Conservation (phyloP, 2,113 vertebrate species). For the Turnix velox region DNA sequence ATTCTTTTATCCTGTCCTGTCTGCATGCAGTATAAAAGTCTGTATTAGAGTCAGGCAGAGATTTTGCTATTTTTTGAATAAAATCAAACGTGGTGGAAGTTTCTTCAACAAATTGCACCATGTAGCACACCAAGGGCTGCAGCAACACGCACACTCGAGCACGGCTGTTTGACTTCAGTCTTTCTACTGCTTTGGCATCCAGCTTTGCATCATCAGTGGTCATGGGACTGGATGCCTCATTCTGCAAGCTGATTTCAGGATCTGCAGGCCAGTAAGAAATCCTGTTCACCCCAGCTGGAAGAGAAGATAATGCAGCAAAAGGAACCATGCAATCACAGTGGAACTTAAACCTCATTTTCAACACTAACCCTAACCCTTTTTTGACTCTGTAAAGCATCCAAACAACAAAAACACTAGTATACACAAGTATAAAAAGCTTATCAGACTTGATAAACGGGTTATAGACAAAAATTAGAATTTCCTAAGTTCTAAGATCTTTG, state of each 20-base stretch:
- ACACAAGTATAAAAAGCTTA: neutral
- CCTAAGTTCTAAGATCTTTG: neutral
- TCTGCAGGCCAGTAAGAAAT: constrained; percentile 96
- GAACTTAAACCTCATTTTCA: neutral
- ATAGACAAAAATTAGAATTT: neutral
- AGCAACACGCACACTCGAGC: constrained; percentile 86
- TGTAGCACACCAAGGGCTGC: constrained; percentile 80
- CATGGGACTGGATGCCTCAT: neutral
- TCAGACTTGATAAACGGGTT: neutral
- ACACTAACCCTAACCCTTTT: neutral
- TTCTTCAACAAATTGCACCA: constrained; percentile 86
- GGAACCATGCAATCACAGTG: neutral
- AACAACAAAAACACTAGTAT: neutral
- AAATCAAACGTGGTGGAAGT: constrained; percentile 87
- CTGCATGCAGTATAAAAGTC: constrained; percentile 81
- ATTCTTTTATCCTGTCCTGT: constrained; percentile 77
- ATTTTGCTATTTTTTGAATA: constrained; percentile 76
- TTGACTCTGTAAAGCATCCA: neutral
- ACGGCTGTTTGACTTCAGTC: constrained; percentile 89
- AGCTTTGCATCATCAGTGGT: constrained; percentile 80
- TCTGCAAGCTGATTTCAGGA: constrained; percentile 88
- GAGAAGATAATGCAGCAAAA: constrained; percentile 32
- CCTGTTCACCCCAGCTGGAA: constrained; percentile 88
- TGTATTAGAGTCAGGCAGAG: constrained; percentile 58
- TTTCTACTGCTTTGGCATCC: constrained; percentile 86